phyloP scores from a whole-genome alignment of 64 coral and sea anemone species.

The Stylophora pistillata region DNA sequence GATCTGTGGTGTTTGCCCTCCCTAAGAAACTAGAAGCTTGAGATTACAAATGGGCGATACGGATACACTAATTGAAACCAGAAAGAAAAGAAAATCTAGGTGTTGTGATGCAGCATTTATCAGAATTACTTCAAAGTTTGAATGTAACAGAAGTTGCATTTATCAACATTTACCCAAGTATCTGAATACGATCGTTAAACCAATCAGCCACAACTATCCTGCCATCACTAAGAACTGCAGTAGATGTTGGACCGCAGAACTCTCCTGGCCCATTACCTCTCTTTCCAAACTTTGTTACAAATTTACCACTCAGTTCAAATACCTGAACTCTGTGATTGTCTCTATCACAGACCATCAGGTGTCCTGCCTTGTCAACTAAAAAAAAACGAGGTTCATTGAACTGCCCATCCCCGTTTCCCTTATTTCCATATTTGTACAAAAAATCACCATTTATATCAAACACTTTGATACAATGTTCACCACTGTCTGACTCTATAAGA shows the following conservation, averaged over 20 bases:
- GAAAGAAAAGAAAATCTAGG: neutral
- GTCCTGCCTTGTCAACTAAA: conserved; percentile 37
- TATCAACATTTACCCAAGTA: neutral
- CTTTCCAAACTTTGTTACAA: conserved; percentile 61
- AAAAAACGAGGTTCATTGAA: conserved; percentile 45
- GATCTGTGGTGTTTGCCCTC: no score
- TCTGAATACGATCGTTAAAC: conserved; percentile 53
- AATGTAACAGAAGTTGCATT: no score
- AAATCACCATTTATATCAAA: conserved; percentile 56
- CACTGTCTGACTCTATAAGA: neutral
- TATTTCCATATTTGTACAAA: conserved; percentile 39
- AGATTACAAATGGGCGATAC: no score
- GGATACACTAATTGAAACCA: no score
- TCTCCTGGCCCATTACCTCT: conserved; percentile 58
- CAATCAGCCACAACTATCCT: conserved; percentile 52
- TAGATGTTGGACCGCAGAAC: conserved; percentile 32
- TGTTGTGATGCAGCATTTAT: no score
- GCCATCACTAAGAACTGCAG: conserved; percentile 45
- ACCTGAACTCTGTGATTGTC: conserved; percentile 67
- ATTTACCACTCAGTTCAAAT: conserved; percentile 52
- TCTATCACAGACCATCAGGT: conserved; percentile 48
- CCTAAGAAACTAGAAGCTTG: no score
- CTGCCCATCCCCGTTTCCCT: conserved; percentile 9
- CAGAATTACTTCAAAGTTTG: no score
- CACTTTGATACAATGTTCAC: conserved; percentile 31